Conservation (phyloP, 2,888 invertebrate species). For the Cephus pulcher region DNA sequence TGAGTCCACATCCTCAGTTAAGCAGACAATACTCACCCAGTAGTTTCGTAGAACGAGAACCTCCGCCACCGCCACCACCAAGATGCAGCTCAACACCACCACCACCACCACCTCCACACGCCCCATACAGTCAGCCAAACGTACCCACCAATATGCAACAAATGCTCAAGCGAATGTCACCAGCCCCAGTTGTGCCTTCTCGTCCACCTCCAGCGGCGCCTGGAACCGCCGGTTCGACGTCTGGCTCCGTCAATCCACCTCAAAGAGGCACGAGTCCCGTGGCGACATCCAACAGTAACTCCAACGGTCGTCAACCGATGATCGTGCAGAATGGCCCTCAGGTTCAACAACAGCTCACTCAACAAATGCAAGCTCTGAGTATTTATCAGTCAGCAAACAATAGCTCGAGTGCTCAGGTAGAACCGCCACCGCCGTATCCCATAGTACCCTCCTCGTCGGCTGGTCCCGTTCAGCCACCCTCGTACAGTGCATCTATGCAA, state of each 20-base stretch:
- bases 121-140: conserved; percentile 67
- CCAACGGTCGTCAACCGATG: conserved; percentile 78
- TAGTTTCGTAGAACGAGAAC: conserved; percentile 70
- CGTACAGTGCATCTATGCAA: conserved; percentile 87
- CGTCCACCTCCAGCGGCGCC: conserved; percentile 76
- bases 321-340: conserved; percentile 85
- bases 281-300: conserved; percentile 63
- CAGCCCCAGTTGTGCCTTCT: conserved; percentile 77
- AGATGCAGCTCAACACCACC: conserved; percentile 79
- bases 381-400: conserved; percentile 74
- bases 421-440: conserved; percentile 70
- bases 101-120: conserved; percentile 71
- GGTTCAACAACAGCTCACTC: conserved; percentile 86
- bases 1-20: conserved; percentile 73
- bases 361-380: conserved; percentile 88
- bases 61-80: conserved; percentile 81
- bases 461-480: conserved; percentile 82
- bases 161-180: conserved; percentile 82
- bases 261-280: conserved; percentile 83
- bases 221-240: conserved; percentile 55
- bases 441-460: conserved; percentile 69
- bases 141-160: conserved; percentile 77
- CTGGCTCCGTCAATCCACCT: conserved; percentile 66
- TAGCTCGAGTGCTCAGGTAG: conserved; percentile 60
- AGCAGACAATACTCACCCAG: conserved; percentile 81